Percentiles rank a stretch among this genome's conserved stretches.
Conservation (phyloP, 2,797 vertebrate species). For the Mus spretus region DNA sequence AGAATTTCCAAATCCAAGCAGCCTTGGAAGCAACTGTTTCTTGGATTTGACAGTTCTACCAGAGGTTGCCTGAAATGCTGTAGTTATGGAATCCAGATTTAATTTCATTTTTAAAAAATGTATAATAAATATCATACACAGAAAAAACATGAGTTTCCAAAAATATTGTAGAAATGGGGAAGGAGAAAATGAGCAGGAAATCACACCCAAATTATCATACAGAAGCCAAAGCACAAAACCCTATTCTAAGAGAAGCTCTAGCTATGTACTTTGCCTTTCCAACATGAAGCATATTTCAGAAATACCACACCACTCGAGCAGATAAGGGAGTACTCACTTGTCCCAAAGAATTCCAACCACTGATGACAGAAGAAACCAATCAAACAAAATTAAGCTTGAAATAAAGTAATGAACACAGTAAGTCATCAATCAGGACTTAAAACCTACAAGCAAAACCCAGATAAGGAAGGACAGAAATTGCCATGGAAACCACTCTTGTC, state of each 20-base stretch:
- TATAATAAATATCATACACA: not conserved
- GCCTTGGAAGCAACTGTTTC: not conserved
- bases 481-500: not conserved
- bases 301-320: not conserved
- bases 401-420: not conserved
- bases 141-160: not conserved
- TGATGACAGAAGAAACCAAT: not conserved
- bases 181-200: not conserved
- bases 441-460: not conserved
- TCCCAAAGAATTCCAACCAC: not conserved
- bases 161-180: not conserved
- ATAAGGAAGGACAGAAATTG: accelerated
- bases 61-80: not conserved
- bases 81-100: not conserved
- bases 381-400: not conserved
- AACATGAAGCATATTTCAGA: not conserved
- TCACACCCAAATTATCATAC: not conserved
- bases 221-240: accelerated
- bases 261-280: not conserved
- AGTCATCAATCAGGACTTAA: not conserved
- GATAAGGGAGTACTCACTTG: not conserved
- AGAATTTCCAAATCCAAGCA: not conserved
- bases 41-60: not conserved
- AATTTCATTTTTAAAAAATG: not conserved
- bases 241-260: not conserved